Percentiles rank a stretch among this genome's conserved stretches.
Conservation (phyloP, 2,888 invertebrate genomes). For the Chymomyza amoena region DNA sequence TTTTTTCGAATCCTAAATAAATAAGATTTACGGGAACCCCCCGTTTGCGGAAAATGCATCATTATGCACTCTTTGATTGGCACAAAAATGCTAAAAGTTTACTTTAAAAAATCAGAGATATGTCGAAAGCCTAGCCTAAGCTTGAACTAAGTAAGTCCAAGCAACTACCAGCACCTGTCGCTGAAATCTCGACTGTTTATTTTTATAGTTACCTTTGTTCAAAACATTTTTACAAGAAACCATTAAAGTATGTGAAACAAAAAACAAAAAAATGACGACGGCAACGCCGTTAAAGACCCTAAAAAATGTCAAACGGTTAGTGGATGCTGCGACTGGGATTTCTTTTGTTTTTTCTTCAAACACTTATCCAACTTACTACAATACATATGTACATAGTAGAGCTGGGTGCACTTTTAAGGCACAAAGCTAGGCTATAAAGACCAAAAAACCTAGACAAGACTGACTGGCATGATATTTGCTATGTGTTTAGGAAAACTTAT, state of each 20-base stretch:
- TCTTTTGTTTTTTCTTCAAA: slow-evolving; percentile 1
- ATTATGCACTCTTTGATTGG: slow-evolving; percentile 61
- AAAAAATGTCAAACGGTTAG: slow-evolving; percentile 65
- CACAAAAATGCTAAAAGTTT: slow-evolving; percentile 77
- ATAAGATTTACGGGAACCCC: slow-evolving; percentile 4
- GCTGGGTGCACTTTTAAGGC: not conserved
- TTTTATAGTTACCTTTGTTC: not conserved
- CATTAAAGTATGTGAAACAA: slow-evolving; percentile 55
- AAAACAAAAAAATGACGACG: slow-evolving; percentile 14
- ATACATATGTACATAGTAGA: too few relatives aligned
- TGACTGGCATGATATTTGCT: not conserved
- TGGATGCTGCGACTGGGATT: slow-evolving; percentile 47
- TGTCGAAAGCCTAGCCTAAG: slow-evolving; percentile 30
- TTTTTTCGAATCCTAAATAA: not conserved
- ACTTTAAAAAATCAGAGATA: slow-evolving; percentile 76
- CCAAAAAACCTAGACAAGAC: slow-evolving; percentile 8
- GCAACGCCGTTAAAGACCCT: slow-evolving; percentile 70
- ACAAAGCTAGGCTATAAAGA: slow-evolving; percentile 53
- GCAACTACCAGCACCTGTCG: not conserved
- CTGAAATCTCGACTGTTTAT: not conserved
- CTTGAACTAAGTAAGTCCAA: too few relatives aligned
- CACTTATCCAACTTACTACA: not conserved
- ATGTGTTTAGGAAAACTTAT: not conserved
- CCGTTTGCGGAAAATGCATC: not conserved
- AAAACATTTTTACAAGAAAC: slow-evolving; percentile 61